These are phyloP conservation scores for Drosophila paracracens DNA, from an alignment of 2,888 invertebrate species.

Conservation along the genomic window DNA sequence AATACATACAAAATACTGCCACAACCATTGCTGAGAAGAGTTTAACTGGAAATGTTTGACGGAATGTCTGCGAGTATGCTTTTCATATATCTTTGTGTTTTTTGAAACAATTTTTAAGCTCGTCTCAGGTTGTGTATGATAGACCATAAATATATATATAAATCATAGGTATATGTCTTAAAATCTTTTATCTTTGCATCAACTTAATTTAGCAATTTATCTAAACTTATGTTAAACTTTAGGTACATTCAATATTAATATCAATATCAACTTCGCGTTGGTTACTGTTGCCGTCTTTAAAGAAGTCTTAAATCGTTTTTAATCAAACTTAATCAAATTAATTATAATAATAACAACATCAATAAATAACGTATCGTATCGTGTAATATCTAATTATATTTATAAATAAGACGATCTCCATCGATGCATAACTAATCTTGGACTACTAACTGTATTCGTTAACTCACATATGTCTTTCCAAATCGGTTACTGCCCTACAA, in stretches of 20 bases:
- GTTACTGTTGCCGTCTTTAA: constrained; percentile 25
- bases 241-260: constrained; percentile 60
- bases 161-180: constrained; percentile 29
- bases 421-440: constrained; percentile 55
- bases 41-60: constrained; percentile 5
- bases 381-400: constrained; percentile 23
- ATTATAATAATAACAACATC: constrained; percentile 48
- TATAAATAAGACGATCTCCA: constrained; percentile 31
- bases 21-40: constrained; percentile 42
- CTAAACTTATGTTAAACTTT: constrained; percentile 54
- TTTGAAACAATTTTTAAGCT: constrained; percentile 7
- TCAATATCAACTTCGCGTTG: constrained; percentile 55
- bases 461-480: constrained; percentile 61
- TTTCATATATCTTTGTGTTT: neutral
- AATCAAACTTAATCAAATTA: constrained; percentile 52
- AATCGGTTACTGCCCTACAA: constrained; percentile 47
- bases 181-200: constrained; percentile 36
- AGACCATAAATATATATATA: constrained; percentile 16
- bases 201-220: constrained; percentile 54
- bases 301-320: constrained; percentile 43
- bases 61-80: constrained; percentile 32
- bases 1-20: constrained; percentile 25
- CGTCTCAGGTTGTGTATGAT: constrained; percentile 17
- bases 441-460: constrained; percentile 24
- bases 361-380: constrained; percentile 58